These are phyloP conservation scores for Sebastes cheni DNA, from an alignment of 2,797 vertebrate species.

Conservation along the genomic window DNA sequence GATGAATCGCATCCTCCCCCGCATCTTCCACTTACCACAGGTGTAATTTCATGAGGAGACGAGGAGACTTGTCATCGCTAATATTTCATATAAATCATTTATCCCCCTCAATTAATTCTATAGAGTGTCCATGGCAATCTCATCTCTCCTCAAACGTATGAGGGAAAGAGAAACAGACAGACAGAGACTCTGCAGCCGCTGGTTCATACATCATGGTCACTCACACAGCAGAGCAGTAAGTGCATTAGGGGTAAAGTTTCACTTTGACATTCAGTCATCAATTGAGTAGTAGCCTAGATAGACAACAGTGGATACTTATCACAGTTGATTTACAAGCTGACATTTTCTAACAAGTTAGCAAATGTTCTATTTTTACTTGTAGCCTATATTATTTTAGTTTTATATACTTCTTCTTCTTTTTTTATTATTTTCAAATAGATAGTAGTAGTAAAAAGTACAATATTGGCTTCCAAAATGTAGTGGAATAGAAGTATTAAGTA, in stretches of 20 bases:
- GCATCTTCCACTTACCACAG: conserved; percentile 26
- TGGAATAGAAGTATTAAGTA: background rate
- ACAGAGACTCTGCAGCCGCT: background rate
- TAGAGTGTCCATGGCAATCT: conserved; percentile 37
- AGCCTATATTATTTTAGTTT: background rate
- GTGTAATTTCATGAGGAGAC: conserved; percentile 42
- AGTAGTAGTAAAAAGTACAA: background rate
- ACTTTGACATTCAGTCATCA: background rate
- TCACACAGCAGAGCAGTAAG: background rate
- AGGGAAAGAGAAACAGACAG: background rate
- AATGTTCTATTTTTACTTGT: background rate
- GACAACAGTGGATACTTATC: background rate
- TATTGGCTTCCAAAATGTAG: background rate
- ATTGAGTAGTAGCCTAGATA: background rate
- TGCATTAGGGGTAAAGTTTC: background rate
- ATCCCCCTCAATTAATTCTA: conserved; percentile 53
- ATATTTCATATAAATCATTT: conserved; percentile 61
- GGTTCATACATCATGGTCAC: background rate
- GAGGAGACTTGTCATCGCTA: conserved; percentile 40
- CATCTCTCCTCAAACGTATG: background rate
- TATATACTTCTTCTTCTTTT: no score
- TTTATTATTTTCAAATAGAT: background rate
- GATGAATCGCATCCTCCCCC: conserved; percentile 38
- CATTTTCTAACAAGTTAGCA: background rate
- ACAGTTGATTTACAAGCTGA: background rate